These are phyloP conservation scores for Seriola quinqueradiata DNA, from an alignment of 2,113 vertebrate genomes.

Conservation along the genomic window DNA sequence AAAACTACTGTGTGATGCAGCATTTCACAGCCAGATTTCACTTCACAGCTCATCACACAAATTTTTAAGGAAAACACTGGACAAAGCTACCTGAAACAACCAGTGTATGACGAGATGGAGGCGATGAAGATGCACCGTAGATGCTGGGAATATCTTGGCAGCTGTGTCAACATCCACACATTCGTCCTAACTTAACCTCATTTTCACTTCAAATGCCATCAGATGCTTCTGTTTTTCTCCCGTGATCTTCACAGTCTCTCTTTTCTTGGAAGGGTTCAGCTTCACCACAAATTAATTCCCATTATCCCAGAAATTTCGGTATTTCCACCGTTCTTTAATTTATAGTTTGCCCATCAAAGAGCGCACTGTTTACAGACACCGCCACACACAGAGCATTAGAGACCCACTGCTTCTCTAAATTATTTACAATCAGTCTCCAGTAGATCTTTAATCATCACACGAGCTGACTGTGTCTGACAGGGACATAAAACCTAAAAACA, in stretches of 20 bases:
- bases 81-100: background rate
- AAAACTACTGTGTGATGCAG: too few species aligned
- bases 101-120: background rate
- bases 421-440: conserved; percentile 45
- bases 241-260: background rate
- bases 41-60: background rate
- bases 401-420: conserved; percentile 45
- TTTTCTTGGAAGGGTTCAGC: background rate
- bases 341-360: conserved; percentile 23
- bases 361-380: conserved; percentile 19
- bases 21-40: background rate
- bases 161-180: background rate
- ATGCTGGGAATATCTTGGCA: conserved; percentile 7
- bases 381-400: conserved; percentile 15
- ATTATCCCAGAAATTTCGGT: conserved; percentile 24
- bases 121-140: background rate
- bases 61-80: background rate
- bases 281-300: conserved; percentile 19
- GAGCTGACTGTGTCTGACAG: conserved; percentile 12
- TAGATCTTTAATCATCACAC: conserved; percentile 24
- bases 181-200: conserved; percentile 1
- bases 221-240: conserved; percentile 17
- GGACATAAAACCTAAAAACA: conserved; percentile 39
- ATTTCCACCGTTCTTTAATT: conserved; percentile 24
- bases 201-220: conserved; percentile 17